Conservation (phyloP, 2,797 vertebrate genomes). For the Harpagifer antarcticus region DNA sequence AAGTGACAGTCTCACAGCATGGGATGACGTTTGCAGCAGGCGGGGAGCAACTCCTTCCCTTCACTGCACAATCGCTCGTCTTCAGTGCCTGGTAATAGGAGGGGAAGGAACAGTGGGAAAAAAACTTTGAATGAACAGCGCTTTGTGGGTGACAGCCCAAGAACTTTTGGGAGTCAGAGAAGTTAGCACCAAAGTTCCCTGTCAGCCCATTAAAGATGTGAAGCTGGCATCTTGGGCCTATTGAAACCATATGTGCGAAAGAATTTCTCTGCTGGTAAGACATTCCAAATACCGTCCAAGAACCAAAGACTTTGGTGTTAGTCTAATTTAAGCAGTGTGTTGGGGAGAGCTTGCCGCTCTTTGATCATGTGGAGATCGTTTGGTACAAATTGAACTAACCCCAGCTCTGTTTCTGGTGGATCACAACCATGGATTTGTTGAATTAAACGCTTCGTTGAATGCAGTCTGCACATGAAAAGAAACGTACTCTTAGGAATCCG, state of each 20-base stretch:
- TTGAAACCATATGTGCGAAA: conserved; percentile 99
- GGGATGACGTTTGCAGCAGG: conserved; percentile 87
- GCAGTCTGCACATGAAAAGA: conserved; percentile 98
- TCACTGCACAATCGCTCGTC: conserved; percentile 89
- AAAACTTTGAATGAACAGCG: conserved; percentile 85
- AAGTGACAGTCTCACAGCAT: conserved; percentile 89
- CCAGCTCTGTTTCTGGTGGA: conserved; percentile 96
- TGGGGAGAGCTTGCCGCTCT: conserved; percentile 94
- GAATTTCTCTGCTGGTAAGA: conserved; percentile 99
- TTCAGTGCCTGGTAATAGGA: conserved; percentile 89
- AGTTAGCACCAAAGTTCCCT: conserved; percentile 95
- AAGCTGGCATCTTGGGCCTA: conserved; percentile 95
- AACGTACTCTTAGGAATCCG: conserved; percentile 92
- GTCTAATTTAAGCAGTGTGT: conserved; percentile 99
- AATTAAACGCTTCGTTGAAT: conserved; percentile 99
- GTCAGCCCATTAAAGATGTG: conserved; percentile 99
- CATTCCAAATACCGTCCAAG: conserved; percentile 99
- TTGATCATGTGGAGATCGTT: conserved; percentile 99
- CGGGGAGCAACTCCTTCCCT: conserved; percentile 82
- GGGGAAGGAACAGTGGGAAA: conserved; percentile 47
- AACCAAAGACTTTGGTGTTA: conserved; percentile 99
- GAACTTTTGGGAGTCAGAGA: conserved; percentile 95
- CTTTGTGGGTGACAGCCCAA: conserved; percentile 96
- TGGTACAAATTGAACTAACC: conserved; percentile 99
- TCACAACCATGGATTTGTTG: conserved; percentile 99